Evolutionary conservation across 2,888 invertebrate species (phyloP).

Genomic region (Hyppa rectilinea): DNA sequence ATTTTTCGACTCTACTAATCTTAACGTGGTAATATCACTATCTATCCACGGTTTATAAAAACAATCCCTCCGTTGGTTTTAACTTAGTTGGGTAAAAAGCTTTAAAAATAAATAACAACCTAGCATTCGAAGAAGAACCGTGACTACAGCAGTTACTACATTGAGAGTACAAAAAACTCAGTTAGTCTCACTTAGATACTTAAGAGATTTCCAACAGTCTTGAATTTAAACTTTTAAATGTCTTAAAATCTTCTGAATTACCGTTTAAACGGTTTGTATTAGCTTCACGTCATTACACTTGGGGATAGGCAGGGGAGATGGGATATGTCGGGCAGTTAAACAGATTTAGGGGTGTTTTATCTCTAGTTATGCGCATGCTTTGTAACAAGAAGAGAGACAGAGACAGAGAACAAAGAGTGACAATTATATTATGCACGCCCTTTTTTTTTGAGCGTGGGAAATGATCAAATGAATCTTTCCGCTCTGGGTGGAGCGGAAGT

Average conservation of each 20-base stretch:
- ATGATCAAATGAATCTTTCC: too few relatives aligned
- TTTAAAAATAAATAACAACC: conserved; percentile 9
- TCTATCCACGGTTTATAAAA: too few relatives aligned
- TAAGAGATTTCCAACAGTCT: conserved; percentile 35
- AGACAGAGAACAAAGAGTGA: neutral
- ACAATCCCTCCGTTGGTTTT: too few relatives aligned
- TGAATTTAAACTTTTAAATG: conserved; percentile 39
- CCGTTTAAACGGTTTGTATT: conserved; percentile 27
- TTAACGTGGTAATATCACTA: too few relatives aligned
- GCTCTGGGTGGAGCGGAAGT: too few relatives aligned
- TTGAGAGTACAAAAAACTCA: conserved; percentile 12
- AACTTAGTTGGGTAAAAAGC: too few relatives aligned
- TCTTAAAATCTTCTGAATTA: conserved; percentile 15
- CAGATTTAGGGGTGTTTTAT: neutral
- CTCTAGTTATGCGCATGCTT: neutral
- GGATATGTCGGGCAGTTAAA: neutral
- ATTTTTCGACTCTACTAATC: too few relatives aligned
- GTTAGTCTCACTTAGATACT: conserved; percentile 16
- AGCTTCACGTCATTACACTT: neutral
- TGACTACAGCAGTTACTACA: neutral
- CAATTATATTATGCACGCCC: too few relatives aligned
- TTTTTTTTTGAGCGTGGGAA: too few relatives aligned
- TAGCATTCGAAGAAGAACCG: neutral
- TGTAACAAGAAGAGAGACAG: too few relatives aligned
- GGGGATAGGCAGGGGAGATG: neutral